Base-by-base conservation (phyloP, 2,113 vertebrate species). In the pig (Sus scrofa) region DNA sequence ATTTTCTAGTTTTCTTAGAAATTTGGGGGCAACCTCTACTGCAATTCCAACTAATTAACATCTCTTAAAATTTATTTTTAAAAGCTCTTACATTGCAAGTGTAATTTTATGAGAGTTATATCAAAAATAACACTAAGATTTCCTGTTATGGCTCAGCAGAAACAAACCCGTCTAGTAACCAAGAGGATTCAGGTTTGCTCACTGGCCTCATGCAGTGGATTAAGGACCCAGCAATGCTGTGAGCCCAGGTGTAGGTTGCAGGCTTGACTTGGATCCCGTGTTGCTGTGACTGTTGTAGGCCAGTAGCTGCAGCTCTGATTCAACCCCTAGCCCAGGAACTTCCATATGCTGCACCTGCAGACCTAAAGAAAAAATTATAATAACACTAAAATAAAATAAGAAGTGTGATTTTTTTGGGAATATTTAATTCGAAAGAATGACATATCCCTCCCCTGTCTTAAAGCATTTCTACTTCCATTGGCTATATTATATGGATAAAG, bases 331-430 rank as follows among this genome's bases (percentile, higher is more conserved):
- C 44, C 44, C 44, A 44, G 44, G 44, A 44, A 44, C 44, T 44
- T 44, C 44, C 44, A 44, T 44, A 44, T 44, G 44, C 44, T 44
- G 44, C 44, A 44, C 44, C 8, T 44, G 44, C 44, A 44, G 44
- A 4, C 44, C 44, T 44, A 44, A 44, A 44, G 8, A 44, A 44
- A 44, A 44, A 44, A 44, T 44, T 44, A 44, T 6, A 44, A 44
- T 44, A 44, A 8, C 44, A 44, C 44, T 44, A 94, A 70, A 34
- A 70, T 24, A 82, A 4, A 96, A 68, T 24, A 39, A 89, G 81
- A 91, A 96, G 86, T 93, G 68, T 52, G 60, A 60, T 84, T 89
- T 96, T 96, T n/a, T 85, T 37, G 78, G 11, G 82, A 62, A 73
- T 91, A 68, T 44, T 82, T 81, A 75, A 60, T 58, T 94, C 67